Evolutionary conservation across 2,888 invertebrate genomes (phyloP).

Genomic region (Apotomis turbidana): DNA sequence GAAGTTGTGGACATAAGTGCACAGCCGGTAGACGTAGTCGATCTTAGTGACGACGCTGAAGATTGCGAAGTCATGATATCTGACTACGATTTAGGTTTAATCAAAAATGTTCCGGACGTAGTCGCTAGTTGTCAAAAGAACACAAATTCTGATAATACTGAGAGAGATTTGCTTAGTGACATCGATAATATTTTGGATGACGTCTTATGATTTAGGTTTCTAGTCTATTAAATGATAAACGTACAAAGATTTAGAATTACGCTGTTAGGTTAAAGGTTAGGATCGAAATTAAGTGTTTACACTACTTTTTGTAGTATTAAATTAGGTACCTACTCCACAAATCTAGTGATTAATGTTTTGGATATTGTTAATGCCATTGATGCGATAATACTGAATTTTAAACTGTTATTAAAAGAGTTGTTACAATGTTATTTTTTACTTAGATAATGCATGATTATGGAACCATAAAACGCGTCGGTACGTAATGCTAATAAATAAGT

Average conservation of each 20-base stretch:
- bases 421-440: neutral
- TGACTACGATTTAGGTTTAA: constrained; percentile 63
- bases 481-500: too few species aligned
- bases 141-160: constrained; percentile 51
- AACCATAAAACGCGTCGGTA: too few species aligned
- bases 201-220: constrained; percentile 62
- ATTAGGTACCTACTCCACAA: constrained; percentile 5
- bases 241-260: constrained; percentile 33
- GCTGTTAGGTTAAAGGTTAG: constrained; percentile 20
- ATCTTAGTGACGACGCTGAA: constrained; percentile 70
- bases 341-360: neutral
- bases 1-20: constrained; percentile 64
- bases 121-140: constrained; percentile 74
- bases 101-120: constrained; percentile 74
- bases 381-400: neutral
- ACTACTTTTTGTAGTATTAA: constrained; percentile 11
- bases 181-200: constrained; percentile 66
- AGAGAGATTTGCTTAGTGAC: constrained; percentile 59
- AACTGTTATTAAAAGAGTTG: constrained; percentile 1
- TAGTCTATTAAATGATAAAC: constrained; percentile 10
- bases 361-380: constrained; percentile 22
- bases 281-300: constrained; percentile 13
- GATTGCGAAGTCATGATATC: constrained; percentile 59
- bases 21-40: constrained; percentile 68
- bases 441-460: constrained; percentile 5